Evolutionary conservation across 2,113 vertebrate species (phyloP).

Genomic region (Bufo bufo): DNA sequence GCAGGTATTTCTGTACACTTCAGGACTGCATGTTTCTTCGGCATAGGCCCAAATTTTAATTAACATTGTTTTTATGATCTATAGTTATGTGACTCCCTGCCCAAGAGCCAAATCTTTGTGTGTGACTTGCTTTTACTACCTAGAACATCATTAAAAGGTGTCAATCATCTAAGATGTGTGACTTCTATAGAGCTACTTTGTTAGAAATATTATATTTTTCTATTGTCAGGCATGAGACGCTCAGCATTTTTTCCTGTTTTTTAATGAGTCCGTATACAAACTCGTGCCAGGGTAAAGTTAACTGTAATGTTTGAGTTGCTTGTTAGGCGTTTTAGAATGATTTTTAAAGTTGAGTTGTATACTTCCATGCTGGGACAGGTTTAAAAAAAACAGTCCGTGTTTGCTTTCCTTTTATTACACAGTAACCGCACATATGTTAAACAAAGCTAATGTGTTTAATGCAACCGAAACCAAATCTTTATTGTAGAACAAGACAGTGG

Average conservation of each 20-base stretch:
- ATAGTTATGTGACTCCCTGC: slow-evolving; percentile 56
- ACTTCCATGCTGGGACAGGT: slow-evolving; percentile 53
- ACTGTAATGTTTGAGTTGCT: slow-evolving; percentile 47
- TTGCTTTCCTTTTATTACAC: slow-evolving; percentile 56
- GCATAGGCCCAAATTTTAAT: slow-evolving; percentile 56
- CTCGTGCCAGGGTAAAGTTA: slow-evolving; percentile 43
- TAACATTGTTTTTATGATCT: slow-evolving; percentile 53
- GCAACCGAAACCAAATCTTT: slow-evolving; percentile 59
- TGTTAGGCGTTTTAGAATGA: slow-evolving; percentile 26
- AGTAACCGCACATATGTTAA: slow-evolving; percentile 59
- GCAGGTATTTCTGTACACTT: slow-evolving; percentile 53
- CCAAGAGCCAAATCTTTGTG: slow-evolving; percentile 7
- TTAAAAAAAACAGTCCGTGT: slow-evolving; percentile 34
- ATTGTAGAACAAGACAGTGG: slow-evolving; percentile 52
- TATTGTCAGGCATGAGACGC: slow-evolving; percentile 20
- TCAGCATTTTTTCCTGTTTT: not conserved
- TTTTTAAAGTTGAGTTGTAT: slow-evolving; percentile 39
- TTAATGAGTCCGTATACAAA: slow-evolving; percentile 13
- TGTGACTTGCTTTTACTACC: slow-evolving; percentile 52
- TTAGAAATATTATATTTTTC: slow-evolving; percentile 1
- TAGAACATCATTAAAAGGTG: slow-evolving; percentile 39
- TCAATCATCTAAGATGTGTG: slow-evolving; percentile 43
- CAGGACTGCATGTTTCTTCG: slow-evolving; percentile 16
- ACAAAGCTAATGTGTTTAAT: slow-evolving; percentile 60
- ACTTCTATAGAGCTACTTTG: slow-evolving; percentile 27